Base-by-base conservation (phyloP, 2,888 invertebrate species). In the Liodrosophila aerea region DNA sequence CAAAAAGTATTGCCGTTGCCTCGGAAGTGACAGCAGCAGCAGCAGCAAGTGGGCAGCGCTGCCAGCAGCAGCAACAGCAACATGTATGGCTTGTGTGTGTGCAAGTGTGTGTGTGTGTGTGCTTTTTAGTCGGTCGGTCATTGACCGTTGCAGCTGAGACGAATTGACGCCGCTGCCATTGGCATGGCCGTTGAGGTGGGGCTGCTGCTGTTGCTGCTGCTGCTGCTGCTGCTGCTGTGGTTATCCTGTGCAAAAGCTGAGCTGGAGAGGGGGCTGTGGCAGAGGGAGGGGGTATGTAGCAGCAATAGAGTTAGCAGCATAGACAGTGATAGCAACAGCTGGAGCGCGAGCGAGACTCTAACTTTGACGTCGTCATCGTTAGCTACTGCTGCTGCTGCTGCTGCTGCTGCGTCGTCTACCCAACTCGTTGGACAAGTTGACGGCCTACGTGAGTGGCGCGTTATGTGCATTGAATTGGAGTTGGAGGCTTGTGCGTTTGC, bases 41-140 rank as follows among this genome's bases (percentile, higher is more conserved):
- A 61, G 74, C 64, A 33, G 39, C 50, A 34, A 18, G 46, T 47
- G 29, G 44, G 36, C 56, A 49, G 61, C n/a, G 51, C 33, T 46
- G 54, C 40, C 53, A 49, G 45, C 76, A 67, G 68, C 73, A 69
- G 71, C 43, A 29, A 18, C 64, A 52, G 43, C 54, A 57, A 46
- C 51, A 41, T 33, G 52, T 51, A 36, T 36, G 43, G 12, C 39
- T 22, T 41, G 41, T 41, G 31, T 40, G 15, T 33, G 33, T 44
- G 31, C 51, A 16, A 31, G 30, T 47, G 51, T 52, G 47, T 47
- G 36, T 52, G 36, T 60, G 45, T 59, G 51, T 62, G 67, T 70
- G 69, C 57, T 72, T 76, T 86, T 87, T 87, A 88, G 88, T 87
- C 86, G 88, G 86, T 86, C 87, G 87, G 87, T 88, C 88, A 87